A percentile compares a stretch with the other conserved stretches of the same genome.
phyloP scores from a whole-genome alignment of 2,888 invertebrate genomes.

The Lottia gigantea region DNA sequence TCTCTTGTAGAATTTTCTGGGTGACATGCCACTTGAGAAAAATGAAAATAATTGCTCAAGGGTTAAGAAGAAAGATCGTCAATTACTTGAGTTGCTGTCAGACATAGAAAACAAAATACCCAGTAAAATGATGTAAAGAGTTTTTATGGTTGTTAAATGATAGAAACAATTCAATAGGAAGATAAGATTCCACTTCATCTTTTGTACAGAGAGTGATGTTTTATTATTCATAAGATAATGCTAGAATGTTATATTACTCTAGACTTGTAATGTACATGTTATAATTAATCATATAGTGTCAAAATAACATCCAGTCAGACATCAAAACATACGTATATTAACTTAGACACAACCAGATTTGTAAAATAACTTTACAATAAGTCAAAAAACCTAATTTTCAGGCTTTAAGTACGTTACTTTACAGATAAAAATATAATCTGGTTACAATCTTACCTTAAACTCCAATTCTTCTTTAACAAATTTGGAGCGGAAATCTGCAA shows the following conservation, averaged over 20 bases:
- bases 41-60: constrained; percentile 5
- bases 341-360: neutral
- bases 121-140: no score
- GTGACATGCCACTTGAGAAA: constrained; percentile 7
- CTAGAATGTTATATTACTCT: neutral
- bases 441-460: constrained; percentile 77
- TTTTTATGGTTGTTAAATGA: no score
- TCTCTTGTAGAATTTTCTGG: neutral
- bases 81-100: constrained; percentile 5
- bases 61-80: constrained; percentile 6
- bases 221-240: constrained; percentile 1
- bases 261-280: constrained; percentile 2
- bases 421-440: neutral
- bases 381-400: no score
- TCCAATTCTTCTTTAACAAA: constrained; percentile 90
- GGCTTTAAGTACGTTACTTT: no score
- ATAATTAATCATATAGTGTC: neutral
- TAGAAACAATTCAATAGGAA: no score
- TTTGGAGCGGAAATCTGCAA: constrained; percentile 88
- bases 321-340: neutral
- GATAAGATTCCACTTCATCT: no score
- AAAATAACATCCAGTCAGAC: neutral
- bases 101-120: neutral
- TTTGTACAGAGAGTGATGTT: neutral
- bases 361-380: no score